Evolutionary conservation across 2,888 invertebrate genomes (phyloP), one percentile per base, ranked within the genome.

Genomic region (Hypselothyrea guttata): DNA sequence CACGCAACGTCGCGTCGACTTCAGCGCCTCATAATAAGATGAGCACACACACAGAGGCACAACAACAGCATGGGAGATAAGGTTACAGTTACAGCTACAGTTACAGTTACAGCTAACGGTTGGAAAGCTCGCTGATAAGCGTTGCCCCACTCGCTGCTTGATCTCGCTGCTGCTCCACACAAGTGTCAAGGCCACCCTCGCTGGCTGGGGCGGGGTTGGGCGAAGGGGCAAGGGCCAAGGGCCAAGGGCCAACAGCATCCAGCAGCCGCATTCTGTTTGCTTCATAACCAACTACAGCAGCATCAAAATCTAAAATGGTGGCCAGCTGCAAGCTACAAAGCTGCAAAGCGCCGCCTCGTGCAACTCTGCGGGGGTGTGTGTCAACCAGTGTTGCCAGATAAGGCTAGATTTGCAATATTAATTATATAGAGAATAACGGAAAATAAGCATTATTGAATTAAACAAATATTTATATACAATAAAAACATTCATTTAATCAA

Each of bases 211-310:
- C n/a, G n/a, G n/a, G n/a, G n/a, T n/a, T n/a, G n/a, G n/a, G n/a
- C n/a, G n/a, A n/a, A n/a, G n/a, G n/a, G n/a, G n/a, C n/a, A n/a
- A n/a, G n/a, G n/a, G n/a, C n/a, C n/a, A n/a, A n/a, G 9, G 7
- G 22, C 42, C 4, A 30, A 7, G 13, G 15, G 7, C n/a, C 8
- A 16, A 27, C 71, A 72, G 70, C 70, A 73, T 73, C 74, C 70
- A 69, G 65, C 70, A 53, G 56, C 51, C 56, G 28, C 41, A 76
- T 86, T 87, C 86, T 86, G 86, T 65, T 76, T 63, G 75, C 87
- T 87, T 87, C 72, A 87, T 87, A 85, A 68, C 73, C 65, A 73
- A 73, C 74, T 71, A 86, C 85, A 86, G 71, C 66, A 63, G 54
- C 15, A 56, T 45, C 66, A 30, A 76, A 71, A 70, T 86, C 72